These are phyloP conservation scores for Riparia riparia DNA, from an alignment of 2,113 vertebrate species.

Conservation along the genomic window DNA sequence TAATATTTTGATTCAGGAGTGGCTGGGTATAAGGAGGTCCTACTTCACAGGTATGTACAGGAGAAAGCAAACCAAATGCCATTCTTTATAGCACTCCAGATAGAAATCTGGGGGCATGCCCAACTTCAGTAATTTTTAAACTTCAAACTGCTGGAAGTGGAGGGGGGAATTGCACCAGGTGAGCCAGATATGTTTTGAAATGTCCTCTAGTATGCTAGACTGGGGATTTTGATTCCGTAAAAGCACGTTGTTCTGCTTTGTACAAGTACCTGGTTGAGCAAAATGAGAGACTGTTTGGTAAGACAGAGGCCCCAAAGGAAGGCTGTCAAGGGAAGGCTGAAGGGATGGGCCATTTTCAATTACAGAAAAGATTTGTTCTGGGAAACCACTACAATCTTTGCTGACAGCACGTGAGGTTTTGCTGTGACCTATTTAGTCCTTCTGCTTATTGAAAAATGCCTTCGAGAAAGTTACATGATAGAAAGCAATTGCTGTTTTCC, in stretches of 20 bases:
- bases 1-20: neutral
- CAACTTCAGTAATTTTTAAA: conserved; percentile 21
- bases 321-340: neutral
- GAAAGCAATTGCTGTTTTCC: conserved; percentile 30
- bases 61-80: conserved; percentile 39
- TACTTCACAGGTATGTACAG: neutral
- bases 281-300: neutral
- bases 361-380: neutral
- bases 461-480: conserved; percentile 7
- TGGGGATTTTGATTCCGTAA: neutral
- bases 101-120: neutral
- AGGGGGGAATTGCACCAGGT: conserved; percentile 8
- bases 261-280: neutral
- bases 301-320: neutral
- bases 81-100: conserved; percentile 21
- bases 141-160: neutral
- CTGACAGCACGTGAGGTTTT: neutral
- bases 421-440: neutral
- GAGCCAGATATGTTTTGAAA: neutral
- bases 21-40: neutral
- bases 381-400: neutral
- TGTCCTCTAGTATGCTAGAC: neutral
- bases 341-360: neutral
- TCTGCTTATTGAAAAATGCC: neutral
- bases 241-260: neutral